These are phyloP conservation scores for Poecile atricapillus DNA, from an alignment of 2,113 vertebrate species.

Conservation along the genomic window DNA sequence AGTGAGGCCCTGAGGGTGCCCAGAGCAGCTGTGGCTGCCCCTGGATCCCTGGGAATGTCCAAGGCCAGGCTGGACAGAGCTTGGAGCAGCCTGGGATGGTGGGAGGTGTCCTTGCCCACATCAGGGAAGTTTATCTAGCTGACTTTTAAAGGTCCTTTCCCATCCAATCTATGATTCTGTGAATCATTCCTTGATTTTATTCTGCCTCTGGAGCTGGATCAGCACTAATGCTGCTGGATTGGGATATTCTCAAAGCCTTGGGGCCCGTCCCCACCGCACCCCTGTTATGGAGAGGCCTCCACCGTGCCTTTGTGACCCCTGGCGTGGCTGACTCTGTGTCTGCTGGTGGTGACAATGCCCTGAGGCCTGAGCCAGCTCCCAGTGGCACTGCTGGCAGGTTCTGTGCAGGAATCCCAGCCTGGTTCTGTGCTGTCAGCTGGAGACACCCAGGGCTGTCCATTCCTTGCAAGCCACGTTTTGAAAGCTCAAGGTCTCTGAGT, in stretches of 20 bases:
- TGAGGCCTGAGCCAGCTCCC: not conserved
- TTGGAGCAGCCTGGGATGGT: rapidly evolving
- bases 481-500: not conserved
- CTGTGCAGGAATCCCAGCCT: not conserved
- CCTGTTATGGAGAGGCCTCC: not conserved
- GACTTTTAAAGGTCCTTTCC: not conserved
- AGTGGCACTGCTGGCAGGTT: not conserved
- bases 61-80: rapidly evolving
- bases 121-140: not conserved
- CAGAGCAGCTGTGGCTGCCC: not conserved
- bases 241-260: too few relatives aligned
- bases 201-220: not conserved
- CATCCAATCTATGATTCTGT: not conserved
- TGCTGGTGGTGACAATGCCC: not conserved
- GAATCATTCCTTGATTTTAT: not conserved
- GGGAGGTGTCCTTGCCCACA: rapidly evolving
- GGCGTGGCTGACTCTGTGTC: not conserved
- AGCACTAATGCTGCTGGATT: not conserved
- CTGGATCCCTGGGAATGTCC: not conserved
- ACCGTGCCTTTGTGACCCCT: not conserved
- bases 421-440: not conserved
- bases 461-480: not conserved
- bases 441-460: not conserved
- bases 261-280: not conserved
- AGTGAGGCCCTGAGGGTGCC: not conserved